Evolutionary conservation across 2,797 vertebrate species (phyloP).

Genomic region (Rachycentron canadum): DNA sequence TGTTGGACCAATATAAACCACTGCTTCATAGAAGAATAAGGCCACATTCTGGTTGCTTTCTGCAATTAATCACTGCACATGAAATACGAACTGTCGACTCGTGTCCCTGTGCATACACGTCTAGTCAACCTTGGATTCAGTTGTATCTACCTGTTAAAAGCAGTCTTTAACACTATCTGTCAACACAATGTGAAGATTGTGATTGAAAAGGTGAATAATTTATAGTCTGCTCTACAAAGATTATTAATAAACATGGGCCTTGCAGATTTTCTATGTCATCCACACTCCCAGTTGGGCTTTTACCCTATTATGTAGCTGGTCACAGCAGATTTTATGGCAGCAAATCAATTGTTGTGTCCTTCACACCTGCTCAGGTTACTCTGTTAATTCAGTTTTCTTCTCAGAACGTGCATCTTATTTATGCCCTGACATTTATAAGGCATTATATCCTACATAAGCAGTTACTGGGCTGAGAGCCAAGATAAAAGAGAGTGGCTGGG

Average conservation of each 20-base stretch:
- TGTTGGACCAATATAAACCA: background rate
- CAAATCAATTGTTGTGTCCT: constrained; percentile 52
- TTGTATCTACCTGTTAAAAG: background rate
- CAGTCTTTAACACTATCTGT: background rate
- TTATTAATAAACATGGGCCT: constrained; percentile 9
- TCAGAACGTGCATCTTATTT: constrained; percentile 27
- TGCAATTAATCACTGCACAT: background rate
- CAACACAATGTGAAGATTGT: background rate
- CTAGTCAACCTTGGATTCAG: constrained; percentile 5
- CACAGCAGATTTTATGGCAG: constrained; percentile 27
- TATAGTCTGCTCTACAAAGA: background rate
- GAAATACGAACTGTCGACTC: background rate
- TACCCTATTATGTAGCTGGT: constrained; percentile 27
- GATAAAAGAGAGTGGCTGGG: background rate
- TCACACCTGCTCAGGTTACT: constrained; percentile 63
- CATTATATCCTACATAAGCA: constrained; percentile 38
- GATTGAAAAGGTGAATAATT: constrained; percentile 12
- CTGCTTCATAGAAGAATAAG: background rate
- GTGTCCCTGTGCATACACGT: background rate
- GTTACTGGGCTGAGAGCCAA: constrained; percentile 54
- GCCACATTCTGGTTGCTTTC: background rate
- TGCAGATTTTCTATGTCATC: constrained; percentile 22
- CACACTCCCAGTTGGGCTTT: constrained; percentile 18
- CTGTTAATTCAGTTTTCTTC: constrained; percentile 58
- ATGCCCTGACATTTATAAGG: constrained; percentile 42